Evolutionary conservation across 2,113 vertebrate genomes (phyloP).

Genomic region (Ondatra zibethicus): DNA sequence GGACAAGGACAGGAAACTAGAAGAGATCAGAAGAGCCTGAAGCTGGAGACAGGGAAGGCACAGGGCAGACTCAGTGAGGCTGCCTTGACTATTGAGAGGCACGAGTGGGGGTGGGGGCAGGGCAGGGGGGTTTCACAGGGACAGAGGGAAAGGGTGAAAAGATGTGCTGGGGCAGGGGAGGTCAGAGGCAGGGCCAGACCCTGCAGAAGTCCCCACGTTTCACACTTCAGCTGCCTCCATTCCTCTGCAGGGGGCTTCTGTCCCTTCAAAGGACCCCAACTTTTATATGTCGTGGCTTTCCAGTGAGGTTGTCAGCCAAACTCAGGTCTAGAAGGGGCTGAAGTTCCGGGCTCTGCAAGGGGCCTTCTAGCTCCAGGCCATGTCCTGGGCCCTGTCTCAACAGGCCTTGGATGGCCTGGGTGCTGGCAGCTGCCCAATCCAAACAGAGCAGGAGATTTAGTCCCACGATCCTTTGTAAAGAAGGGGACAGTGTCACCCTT

Average conservation of each 20-base stretch:
- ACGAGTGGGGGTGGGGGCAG: not conserved
- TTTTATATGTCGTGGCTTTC: constrained; percentile 22
- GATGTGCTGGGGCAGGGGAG: not conserved
- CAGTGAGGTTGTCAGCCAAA: constrained; percentile 39
- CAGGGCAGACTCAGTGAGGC: not conserved
- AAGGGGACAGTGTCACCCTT: fast-evolving
- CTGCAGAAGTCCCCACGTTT: not conserved
- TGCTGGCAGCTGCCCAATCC: not conserved
- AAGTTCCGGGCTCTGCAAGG: not conserved
- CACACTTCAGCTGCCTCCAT: constrained; percentile 30
- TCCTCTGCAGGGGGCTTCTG: constrained; percentile 25
- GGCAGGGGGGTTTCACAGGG: constrained; percentile 54
- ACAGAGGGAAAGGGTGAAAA: not conserved
- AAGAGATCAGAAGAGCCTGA: not conserved
- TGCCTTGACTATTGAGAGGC: not conserved
- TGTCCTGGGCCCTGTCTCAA: not conserved
- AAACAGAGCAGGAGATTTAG: not conserved
- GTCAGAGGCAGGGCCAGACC: not conserved
- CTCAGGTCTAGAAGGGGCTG: not conserved
- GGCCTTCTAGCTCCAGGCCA: not conserved
- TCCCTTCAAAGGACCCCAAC: constrained; percentile 68
- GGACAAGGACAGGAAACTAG: not conserved
- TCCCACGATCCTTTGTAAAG: fast-evolving
- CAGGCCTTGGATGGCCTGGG: not conserved
- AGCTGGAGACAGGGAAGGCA: not conserved